Percentiles rank a stretch among this genome's conserved stretches.
Evolutionary conservation across 1,140 invertebrate genomes (phyloP).

Genomic region (Panagrolaimus sp.): DNA sequence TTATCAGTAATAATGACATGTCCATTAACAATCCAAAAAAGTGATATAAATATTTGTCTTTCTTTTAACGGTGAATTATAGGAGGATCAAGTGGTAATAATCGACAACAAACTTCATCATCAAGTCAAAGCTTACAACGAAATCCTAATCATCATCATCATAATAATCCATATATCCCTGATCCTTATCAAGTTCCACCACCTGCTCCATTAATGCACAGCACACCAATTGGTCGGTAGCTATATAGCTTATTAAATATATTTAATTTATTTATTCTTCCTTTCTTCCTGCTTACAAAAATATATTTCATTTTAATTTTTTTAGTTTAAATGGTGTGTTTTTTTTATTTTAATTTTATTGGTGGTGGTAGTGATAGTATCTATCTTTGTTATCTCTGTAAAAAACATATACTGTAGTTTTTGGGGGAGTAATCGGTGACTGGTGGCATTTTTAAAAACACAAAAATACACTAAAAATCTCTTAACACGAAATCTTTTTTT

Average conservation of each 20-base stretch:
- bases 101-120: neutral
- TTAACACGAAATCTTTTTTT: too few relatives aligned
- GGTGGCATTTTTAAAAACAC: too few relatives aligned
- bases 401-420: too few relatives aligned
- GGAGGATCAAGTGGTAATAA: neutral
- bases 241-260: constrained; percentile 8
- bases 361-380: too few relatives aligned
- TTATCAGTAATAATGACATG: too few relatives aligned
- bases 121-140: neutral
- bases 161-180: neutral
- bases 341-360: too few relatives aligned
- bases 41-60: too few relatives aligned
- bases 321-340: neutral
- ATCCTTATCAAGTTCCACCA: constrained; percentile 8
- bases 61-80: too few relatives aligned
- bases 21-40: too few relatives aligned
- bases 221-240: constrained; percentile 6
- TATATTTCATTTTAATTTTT: neutral
- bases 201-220: constrained; percentile 11
- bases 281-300: neutral
- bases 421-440: too few relatives aligned
- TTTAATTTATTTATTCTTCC: constrained; percentile 1
- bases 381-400: too few relatives aligned
- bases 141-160: neutral
- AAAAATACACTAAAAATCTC: too few relatives aligned